Evolutionary conservation across 2,888 invertebrate genomes (phyloP).

Genomic region (Philereme vetulata): DNA sequence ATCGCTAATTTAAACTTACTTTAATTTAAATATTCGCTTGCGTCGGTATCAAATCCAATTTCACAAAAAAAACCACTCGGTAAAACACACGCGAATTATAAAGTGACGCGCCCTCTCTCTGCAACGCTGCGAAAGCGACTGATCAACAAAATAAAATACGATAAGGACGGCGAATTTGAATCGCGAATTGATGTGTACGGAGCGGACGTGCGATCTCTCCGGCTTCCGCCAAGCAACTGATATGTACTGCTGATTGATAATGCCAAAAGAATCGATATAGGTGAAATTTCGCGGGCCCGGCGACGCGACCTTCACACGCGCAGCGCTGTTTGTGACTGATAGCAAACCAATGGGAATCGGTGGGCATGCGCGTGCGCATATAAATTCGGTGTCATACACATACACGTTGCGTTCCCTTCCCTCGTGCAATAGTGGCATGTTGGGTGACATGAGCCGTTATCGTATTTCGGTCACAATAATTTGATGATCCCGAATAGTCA

Average conservation of each 20-base stretch:
- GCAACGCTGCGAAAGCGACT: conserved; percentile 43
- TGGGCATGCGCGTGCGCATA: conserved; percentile 49
- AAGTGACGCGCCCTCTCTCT: conserved; percentile 42
- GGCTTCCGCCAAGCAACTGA: conserved; percentile 41
- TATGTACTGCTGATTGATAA: conserved; percentile 22
- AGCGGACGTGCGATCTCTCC: conserved; percentile 29
- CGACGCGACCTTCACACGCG: conserved; percentile 17
- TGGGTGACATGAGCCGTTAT: conserved; percentile 58
- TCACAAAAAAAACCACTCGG: conserved; percentile 30
- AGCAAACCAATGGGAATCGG: conserved; percentile 39
- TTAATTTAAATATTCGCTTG: conserved; percentile 29
- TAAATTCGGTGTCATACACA: conserved; percentile 37
- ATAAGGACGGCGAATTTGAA: conserved; percentile 25
- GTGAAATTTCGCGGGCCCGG: conserved; percentile 4
- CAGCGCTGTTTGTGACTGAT: conserved; percentile 48
- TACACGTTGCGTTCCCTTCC: conserved; percentile 41
- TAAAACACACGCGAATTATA: conserved; percentile 46
- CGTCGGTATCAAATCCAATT: conserved; percentile 32
- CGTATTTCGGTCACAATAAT: conserved; percentile 36
- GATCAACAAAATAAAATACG: conserved; percentile 33
- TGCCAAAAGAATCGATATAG: conserved; percentile 10
- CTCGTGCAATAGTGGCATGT: conserved; percentile 44
- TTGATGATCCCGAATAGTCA: conserved; percentile 28
- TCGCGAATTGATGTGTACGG: conserved; percentile 16
- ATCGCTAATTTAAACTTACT: conserved; percentile 24